phyloP scores from a whole-genome alignment of 1,140 invertebrate species.

The Bilobella aurantiaca region DNA sequence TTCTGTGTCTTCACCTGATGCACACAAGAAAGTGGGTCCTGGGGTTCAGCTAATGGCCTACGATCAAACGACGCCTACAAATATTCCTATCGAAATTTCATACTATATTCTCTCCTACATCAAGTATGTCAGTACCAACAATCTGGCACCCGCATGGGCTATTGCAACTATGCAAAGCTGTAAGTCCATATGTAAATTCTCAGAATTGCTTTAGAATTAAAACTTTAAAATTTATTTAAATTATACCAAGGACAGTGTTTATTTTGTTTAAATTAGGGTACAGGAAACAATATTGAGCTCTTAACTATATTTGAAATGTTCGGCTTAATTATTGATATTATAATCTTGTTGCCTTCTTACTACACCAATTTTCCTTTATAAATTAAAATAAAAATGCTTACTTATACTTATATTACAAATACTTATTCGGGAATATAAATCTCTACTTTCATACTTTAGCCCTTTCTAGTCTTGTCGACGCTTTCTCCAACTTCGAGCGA shows the following conservation, averaged over 20 bases:
- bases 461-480: slow-evolving; percentile 7
- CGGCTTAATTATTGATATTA: no score
- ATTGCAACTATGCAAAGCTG: background rate
- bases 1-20: slow-evolving; percentile 19
- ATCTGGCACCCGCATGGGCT: background rate
- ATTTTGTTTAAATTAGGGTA: no score
- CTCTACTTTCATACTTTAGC: slow-evolving; percentile 6
- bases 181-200: background rate
- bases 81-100: slow-evolving; percentile 23
- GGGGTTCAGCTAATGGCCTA: background rate
- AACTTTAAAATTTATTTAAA: no score
- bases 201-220: no score
- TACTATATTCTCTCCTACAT: slow-evolving; percentile 16
- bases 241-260: no score
- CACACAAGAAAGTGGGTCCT: background rate
- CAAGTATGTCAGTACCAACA: background rate
- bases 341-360: no score
- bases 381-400: no score
- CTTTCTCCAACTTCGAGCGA: slow-evolving; percentile 12
- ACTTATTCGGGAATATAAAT: no score
- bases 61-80: slow-evolving; percentile 7
- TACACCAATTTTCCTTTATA: no score
- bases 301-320: no score
- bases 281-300: no score
- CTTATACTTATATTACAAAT: no score